Percentiles rank a stretch among this genome's conserved stretches.
Evolutionary conservation across 2,888 invertebrate genomes (phyloP).

Genomic region (Pterostichus niger): DNA sequence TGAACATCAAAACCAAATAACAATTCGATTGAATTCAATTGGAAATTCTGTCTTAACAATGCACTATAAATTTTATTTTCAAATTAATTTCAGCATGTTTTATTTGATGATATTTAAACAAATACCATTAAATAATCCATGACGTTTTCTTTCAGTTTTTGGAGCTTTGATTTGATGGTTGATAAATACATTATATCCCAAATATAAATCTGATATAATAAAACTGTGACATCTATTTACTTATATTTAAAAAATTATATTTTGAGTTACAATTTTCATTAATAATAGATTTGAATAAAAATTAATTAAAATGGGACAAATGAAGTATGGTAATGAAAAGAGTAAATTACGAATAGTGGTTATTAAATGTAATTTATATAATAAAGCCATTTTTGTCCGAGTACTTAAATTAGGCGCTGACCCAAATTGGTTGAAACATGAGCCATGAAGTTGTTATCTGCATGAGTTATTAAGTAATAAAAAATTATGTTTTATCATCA

Average conservation of each 20-base stretch:
- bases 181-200: too few species aligned
- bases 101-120: too few species aligned
- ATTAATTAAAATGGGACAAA: neutral
- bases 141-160: too few species aligned
- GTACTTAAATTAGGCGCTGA: slow-evolving; percentile 44
- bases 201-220: too few species aligned
- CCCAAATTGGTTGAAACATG: slow-evolving; percentile 56
- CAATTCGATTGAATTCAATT: slow-evolving; percentile 38
- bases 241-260: too few species aligned
- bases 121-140: too few species aligned
- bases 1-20: slow-evolving; percentile 34
- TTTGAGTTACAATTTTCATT: too few species aligned
- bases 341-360: slow-evolving; percentile 26
- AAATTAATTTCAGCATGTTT: neutral
- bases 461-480: slow-evolving; percentile 60
- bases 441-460: slow-evolving; percentile 56
- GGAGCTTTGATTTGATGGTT: too few species aligned
- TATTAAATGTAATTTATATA: slow-evolving; percentile 48
- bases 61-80: slow-evolving; percentile 1
- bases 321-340: slow-evolving; percentile 13
- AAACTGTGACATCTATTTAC: too few species aligned
- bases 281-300: too few species aligned
- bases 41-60: slow-evolving; percentile 1
- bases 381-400: slow-evolving; percentile 39
- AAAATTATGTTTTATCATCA: slow-evolving; percentile 58